Percentiles rank a stretch among this genome's conserved stretches.
Evolutionary conservation across 2,113 vertebrate species (phyloP).

Genomic region (Phyllopteryx taeniolatus): DNA sequence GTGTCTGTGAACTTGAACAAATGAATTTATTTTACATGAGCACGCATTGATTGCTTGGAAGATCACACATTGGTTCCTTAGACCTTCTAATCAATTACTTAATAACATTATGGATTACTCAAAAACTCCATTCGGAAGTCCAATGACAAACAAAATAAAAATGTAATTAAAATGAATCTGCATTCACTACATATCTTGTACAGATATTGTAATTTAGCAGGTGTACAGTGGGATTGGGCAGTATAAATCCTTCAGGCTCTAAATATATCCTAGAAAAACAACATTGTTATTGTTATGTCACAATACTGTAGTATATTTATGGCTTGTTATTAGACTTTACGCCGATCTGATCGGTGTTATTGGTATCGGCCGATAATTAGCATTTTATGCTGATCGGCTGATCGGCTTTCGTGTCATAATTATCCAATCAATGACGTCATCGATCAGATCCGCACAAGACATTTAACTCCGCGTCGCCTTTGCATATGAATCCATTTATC

Average conservation of each 20-base stretch:
- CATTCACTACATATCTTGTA: constrained; percentile 4
- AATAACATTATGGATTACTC: constrained; percentile 38
- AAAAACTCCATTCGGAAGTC: constrained; percentile 25
- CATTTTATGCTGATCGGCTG: too few species aligned
- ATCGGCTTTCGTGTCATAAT: too few species aligned
- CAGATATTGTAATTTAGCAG: background rate
- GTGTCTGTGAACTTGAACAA: constrained; percentile 26
- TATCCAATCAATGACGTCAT: too few species aligned
- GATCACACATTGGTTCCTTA: constrained; percentile 6
- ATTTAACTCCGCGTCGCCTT: too few species aligned
- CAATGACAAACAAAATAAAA: constrained; percentile 19
- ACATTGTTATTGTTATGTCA: constrained; percentile 2
- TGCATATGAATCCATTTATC: too few species aligned
- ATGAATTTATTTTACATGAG: constrained; percentile 18
- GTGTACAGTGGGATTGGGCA: background rate
- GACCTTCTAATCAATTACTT: constrained; percentile 32
- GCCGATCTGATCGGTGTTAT: too few species aligned
- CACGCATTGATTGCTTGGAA: constrained; percentile 29
- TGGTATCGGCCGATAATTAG: too few species aligned
- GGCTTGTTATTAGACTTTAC: background rate
- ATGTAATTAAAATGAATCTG: constrained; percentile 8
- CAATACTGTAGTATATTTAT: background rate
- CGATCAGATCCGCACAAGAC: too few species aligned
- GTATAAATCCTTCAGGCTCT: background rate
- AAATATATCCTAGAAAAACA: background rate